Conservation (phyloP, 2,797 vertebrate species). For the Enteromius thamalakanensis region DNA sequence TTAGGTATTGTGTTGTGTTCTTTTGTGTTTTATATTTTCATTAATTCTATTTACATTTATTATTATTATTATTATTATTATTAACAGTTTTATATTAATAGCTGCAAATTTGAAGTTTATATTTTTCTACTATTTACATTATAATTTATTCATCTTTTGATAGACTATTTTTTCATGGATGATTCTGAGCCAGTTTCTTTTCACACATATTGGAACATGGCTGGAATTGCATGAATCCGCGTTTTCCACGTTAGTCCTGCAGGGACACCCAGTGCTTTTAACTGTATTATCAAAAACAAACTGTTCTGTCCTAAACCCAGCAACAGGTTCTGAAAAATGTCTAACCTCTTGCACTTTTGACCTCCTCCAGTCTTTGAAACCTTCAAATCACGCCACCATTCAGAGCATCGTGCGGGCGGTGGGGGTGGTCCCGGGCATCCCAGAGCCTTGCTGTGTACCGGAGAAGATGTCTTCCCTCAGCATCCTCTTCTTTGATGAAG, state of each 20-base stretch:
- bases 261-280: neutral
- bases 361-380: conserved; percentile 85
- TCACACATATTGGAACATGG: neutral
- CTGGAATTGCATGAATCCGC: neutral
- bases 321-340: neutral
- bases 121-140: neutral
- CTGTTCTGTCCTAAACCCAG: neutral
- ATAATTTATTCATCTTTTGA: neutral
- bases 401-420: conserved; percentile 97
- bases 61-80: neutral
- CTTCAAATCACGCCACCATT: conserved; percentile 97
- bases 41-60: neutral
- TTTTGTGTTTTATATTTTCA: neutral
- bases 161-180: neutral
- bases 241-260: neutral
- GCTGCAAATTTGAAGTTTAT: neutral
- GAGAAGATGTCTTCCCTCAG: conserved; percentile 97
- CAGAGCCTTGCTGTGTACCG: conserved; percentile 95
- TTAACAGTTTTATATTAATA: neutral
- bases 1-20: neutral
- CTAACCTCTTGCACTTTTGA: conserved; percentile 11
- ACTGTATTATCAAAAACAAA: neutral
- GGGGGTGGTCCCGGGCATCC: conserved; percentile 89
- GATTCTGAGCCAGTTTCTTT: too few relatives aligned
- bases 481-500: conserved; percentile 95